Evolutionary conservation across 2,797 vertebrate genomes (phyloP).

Genomic region (Neosilurus mollespiculum): DNA sequence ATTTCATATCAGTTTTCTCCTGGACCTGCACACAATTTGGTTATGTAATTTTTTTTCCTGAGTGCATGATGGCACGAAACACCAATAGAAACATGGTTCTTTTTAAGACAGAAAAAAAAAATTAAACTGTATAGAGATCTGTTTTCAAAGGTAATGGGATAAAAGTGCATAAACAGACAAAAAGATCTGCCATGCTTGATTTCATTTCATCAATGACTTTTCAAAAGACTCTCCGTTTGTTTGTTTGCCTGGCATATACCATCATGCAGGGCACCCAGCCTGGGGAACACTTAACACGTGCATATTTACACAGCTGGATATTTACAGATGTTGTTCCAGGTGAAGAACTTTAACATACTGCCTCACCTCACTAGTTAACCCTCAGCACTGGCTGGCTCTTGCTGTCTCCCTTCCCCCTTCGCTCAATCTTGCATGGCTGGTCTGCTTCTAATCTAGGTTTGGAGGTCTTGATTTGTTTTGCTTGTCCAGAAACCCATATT

Average conservation of each 20-base stretch:
- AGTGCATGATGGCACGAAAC: conserved; percentile 14
- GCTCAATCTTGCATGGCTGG: conserved; percentile 66
- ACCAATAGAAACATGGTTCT: conserved; percentile 42
- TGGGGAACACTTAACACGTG: conserved; percentile 67
- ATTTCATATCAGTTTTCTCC: conserved; percentile 34
- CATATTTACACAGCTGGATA: conserved; percentile 74
- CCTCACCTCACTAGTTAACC: conserved; percentile 45
- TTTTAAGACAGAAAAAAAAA: conserved; percentile 18
- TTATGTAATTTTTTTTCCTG: conserved; percentile 3
- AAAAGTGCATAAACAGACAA: conserved; percentile 65
- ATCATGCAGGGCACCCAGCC: conserved; percentile 62
- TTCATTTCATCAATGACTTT: conserved; percentile 63
- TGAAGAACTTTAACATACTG: conserved; percentile 59
- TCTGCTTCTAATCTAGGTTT: conserved; percentile 78
- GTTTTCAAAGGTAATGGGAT: conserved; percentile 69
- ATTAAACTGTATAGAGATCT: conserved; percentile 51
- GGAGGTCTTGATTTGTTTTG: conserved; percentile 75
- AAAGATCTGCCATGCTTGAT: conserved; percentile 63
- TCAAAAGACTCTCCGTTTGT: conserved; percentile 59
- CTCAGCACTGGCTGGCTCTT: conserved; percentile 33
- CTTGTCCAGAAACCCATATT: conserved; percentile 74
- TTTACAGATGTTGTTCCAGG: conserved; percentile 64
- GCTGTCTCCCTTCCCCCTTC: conserved; percentile 33
- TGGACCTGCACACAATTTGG: conserved; percentile 38
- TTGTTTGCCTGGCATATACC: conserved; percentile 71